Percentiles rank a stretch among this genome's conserved stretches.
Conservation (phyloP, 2,797 vertebrate genomes). For the Oreochromis mossambicus region DNA sequence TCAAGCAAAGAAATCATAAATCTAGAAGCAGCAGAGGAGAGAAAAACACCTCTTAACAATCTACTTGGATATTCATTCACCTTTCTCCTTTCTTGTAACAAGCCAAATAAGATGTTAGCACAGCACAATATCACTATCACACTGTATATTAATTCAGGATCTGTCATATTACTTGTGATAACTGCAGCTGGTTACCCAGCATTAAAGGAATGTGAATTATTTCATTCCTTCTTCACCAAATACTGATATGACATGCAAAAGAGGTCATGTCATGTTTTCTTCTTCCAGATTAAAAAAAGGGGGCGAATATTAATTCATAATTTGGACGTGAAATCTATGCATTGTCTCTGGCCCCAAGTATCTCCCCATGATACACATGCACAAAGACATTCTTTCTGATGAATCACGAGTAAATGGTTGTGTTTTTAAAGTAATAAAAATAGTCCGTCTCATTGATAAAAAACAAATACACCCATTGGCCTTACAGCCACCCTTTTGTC, state of each 20-base stretch:
- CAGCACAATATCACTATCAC: neutral
- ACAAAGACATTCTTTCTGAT: neutral
- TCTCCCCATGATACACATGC: neutral
- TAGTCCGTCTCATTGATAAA: neutral
- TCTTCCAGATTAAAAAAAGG: neutral
- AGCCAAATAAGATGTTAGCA: neutral
- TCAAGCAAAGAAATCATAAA: neutral
- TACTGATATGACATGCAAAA: neutral
- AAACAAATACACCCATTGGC: neutral
- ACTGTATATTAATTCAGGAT: neutral
- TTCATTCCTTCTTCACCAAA: neutral
- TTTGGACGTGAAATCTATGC: neutral
- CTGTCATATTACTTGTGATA: neutral
- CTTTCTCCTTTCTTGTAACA: neutral
- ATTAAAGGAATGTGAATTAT: neutral
- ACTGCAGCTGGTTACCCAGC: neutral
- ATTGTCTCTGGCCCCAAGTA: neutral
- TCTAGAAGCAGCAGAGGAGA: neutral
- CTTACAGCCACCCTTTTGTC: constrained; percentile 46
- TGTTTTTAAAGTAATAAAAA: constrained; percentile 10
- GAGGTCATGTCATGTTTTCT: neutral
- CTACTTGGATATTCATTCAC: neutral
- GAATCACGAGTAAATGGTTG: neutral
- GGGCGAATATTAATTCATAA: neutral
- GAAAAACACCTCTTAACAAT: neutral